Conservation (phyloP, 2,797 vertebrate species). For the Leptodactylus fallax region DNA sequence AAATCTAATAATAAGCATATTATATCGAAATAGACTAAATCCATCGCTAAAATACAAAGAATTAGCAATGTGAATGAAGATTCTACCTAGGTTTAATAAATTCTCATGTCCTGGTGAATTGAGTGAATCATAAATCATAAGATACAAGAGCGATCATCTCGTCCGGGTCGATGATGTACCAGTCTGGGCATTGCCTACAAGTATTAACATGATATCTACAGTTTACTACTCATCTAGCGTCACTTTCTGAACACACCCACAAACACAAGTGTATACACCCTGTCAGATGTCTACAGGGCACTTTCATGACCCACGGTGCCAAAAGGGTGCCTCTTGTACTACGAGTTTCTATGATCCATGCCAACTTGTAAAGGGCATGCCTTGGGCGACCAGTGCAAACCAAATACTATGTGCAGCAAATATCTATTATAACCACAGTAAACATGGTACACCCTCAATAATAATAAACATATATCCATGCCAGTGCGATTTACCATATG, state of each 20-base stretch:
- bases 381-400: no score
- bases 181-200: conserved; percentile 14
- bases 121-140: neutral
- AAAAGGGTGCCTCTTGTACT: neutral
- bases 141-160: neutral
- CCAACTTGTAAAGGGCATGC: neutral
- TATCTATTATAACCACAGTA: neutral
- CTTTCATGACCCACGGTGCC: neutral
- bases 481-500: neutral
- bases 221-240: conserved; percentile 1
- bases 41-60: neutral
- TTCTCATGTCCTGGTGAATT: neutral
- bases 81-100: neutral
- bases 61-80: neutral
- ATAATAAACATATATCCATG: neutral
- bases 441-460: neutral
- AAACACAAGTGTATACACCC: conserved; percentile 7
- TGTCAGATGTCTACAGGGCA: neutral
- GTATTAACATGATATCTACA: conserved; percentile 6
- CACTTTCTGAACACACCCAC: conserved; percentile 26
- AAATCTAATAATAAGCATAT: neutral
- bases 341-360: neutral
- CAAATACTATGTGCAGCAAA: no score
- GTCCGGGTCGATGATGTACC: neutral
- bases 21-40: neutral